Conservation (phyloP, 2,888 invertebrate genomes). For the Galerucella pusilla region DNA sequence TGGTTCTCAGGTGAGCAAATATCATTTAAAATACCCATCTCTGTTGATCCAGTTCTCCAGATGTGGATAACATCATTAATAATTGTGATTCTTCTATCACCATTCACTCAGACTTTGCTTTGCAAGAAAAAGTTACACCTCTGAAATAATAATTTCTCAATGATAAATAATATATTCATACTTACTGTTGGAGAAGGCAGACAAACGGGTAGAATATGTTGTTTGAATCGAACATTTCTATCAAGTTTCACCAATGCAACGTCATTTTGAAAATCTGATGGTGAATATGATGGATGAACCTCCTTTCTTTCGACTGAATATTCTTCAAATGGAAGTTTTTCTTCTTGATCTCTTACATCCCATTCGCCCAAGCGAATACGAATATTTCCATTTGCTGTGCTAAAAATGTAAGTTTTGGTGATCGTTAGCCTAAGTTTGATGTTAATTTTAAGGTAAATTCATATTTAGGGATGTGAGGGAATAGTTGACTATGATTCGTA, state of each 20-base stretch:
- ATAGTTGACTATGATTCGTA: too few species aligned
- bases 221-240: slow-evolving; percentile 85
- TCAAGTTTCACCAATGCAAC: slow-evolving; percentile 86
- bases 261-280: slow-evolving; percentile 91
- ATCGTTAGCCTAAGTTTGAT: too few species aligned
- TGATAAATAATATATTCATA: not conserved
- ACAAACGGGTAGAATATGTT: slow-evolving; percentile 93
- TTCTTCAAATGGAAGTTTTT: slow-evolving; percentile 87
- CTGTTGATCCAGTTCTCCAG: too few species aligned
- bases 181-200: slow-evolving; percentile 77
- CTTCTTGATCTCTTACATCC: slow-evolving; percentile 89
- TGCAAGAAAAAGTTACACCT: too few species aligned
- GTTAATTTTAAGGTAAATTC: too few species aligned
- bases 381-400: slow-evolving; percentile 88
- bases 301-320: slow-evolving; percentile 89
- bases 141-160: too few species aligned
- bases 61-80: too few species aligned
- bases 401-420: slow-evolving; percentile 61
- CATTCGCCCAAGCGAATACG: slow-evolving; percentile 92
- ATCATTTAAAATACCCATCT: too few species aligned
- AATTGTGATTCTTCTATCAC: too few species aligned
- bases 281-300: slow-evolving; percentile 91
- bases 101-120: too few species aligned
- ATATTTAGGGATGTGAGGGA: not conserved
- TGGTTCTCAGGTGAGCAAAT: too few species aligned